These are phyloP conservation scores for Drosophila demipolita DNA, from an alignment of 2,888 invertebrate genomes.

Conservation along the genomic window DNA sequence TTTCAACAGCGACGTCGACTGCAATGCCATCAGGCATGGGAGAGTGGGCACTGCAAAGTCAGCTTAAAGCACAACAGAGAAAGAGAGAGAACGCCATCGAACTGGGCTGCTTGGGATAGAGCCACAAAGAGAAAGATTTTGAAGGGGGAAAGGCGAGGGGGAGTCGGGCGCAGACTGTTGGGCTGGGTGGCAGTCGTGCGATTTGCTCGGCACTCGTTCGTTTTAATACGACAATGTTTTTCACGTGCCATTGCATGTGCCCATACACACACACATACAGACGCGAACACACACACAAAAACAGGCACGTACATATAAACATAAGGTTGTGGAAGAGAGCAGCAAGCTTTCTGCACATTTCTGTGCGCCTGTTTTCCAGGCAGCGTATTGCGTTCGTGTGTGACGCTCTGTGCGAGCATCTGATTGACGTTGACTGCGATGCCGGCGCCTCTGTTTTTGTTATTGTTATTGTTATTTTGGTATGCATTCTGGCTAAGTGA, in stretches of 20 bases:
- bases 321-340: slow-evolving; percentile 17
- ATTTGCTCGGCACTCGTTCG: slow-evolving; percentile 42
- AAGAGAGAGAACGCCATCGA: slow-evolving; percentile 18
- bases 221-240: slow-evolving; percentile 63
- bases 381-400: slow-evolving; percentile 84
- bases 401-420: slow-evolving; percentile 79
- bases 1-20: slow-evolving; percentile 46
- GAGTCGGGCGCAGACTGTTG: not conserved
- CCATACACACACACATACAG: slow-evolving; percentile 30
- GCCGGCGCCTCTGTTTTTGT: slow-evolving; percentile 21
- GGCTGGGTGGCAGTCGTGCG: slow-evolving; percentile 23
- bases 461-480: slow-evolving; percentile 16
- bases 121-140: not conserved
- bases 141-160: not conserved
- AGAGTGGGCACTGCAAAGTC: slow-evolving; percentile 48
- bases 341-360: slow-evolving; percentile 15
- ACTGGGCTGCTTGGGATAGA: slow-evolving; percentile 4
- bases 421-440: slow-evolving; percentile 65
- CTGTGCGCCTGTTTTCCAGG: slow-evolving; percentile 80
- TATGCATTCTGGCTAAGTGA: slow-evolving; percentile 21
- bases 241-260: slow-evolving; percentile 77
- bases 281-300: slow-evolving; percentile 7
- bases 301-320: not conserved
- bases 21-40: slow-evolving; percentile 30
- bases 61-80: slow-evolving; percentile 53